Base-by-base conservation (phyloP, 2,888 invertebrate genomes). In the Himalopsyche japonica region DNA sequence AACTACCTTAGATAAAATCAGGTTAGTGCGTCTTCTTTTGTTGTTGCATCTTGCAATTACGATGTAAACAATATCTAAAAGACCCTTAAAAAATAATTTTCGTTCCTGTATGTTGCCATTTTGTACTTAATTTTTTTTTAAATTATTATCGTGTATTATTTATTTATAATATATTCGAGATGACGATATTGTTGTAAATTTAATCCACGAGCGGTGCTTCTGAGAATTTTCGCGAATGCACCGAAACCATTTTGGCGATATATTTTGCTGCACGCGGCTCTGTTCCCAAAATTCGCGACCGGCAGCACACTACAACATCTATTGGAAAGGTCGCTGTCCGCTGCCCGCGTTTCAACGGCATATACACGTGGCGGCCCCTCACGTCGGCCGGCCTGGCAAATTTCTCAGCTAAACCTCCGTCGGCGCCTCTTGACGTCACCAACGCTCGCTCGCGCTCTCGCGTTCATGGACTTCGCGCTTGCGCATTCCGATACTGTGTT, bases 301-400 rank as follows among this genome's bases (percentile, higher is more conserved):
- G 57, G 7, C 57, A n/a, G 57, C 57, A 24, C 93, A 93, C 93
- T 92, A 91, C 92, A 92, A 91, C 91, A 89, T 90, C 91, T 90
- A 92, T 93, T 93, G 93, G 91, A 93, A 93, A 93, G 93, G 93
- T 93, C 93, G 93, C 93, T 92, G 93, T 92, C 93, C 93, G 92
- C 91, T 91, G 90, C 90, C 24, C 91, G 92, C 27, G 24, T 91
- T 92, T 92, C 92, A 92, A 92, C 91, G 92, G 92, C 91, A 89
- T 89, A 88, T 88, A 89, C 91, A 90, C 89, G 88, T 86, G 91
- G 89, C 89, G 89, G 88, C 89, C 88, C 89, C 89, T 88, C 89
- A 89, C 90, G 90, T 89, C 90, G 87, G 85, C 89, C 89, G 80
- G 90, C 81, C 43, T 57, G 57, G 57, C 57, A 5, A 57, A 57